Evolutionary conservation across 1,140 invertebrate species (phyloP), one percentile per base, ranked within the genome.

Genomic region (Battus philenor): DNA sequence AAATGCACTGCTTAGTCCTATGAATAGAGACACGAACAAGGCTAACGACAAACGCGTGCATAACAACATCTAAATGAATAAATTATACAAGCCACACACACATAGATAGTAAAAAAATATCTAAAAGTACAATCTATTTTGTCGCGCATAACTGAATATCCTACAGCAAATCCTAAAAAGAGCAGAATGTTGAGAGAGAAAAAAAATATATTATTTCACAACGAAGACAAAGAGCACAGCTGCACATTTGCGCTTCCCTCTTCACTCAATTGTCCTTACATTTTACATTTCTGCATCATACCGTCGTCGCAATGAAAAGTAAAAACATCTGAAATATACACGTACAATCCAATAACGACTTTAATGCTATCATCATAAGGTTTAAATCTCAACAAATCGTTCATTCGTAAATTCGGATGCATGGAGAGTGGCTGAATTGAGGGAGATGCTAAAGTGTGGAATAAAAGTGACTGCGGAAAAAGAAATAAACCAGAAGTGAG

Each of bases 271-370:
- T 78, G 77, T 81, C 73, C 68, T 75, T 72, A 77, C 71, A 75
- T 81, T 78, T 81, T 77, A 79, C 68, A 82, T 79, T 79, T 73
- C 71, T 79, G 69, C 75, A 76, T 82, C 78, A 79, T 77, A 79
- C 71, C 61, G 63, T 64, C 60, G 73, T 72, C 59, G 72, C 75
- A 76, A 82, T 77, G 73, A 79, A 79, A 82, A 79, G 67, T 71
- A 82, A 79, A 82, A 82, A 82, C 73, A 79, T 70, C 77, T 64
- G 72, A 75, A 70, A 63, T 34, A 24, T 10, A 27, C 7, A n/a
- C n/a, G n/a, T n/a, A n/a, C n/a, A n/a, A n/a, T n/a, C n/a, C n/a
- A n/a, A n/a, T n/a, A n/a, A n/a, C n/a, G n/a, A n/a, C n/a, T n/a
- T n/a, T n/a, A n/a, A n/a, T n/a, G n/a, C n/a, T n/a, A n/a, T n/a